A percentile compares a stretch with the other conserved stretches of the same genome.
Evolutionary conservation across 2,113 vertebrate genomes (phyloP).

Genomic region (Dromaius novaehollandiae): DNA sequence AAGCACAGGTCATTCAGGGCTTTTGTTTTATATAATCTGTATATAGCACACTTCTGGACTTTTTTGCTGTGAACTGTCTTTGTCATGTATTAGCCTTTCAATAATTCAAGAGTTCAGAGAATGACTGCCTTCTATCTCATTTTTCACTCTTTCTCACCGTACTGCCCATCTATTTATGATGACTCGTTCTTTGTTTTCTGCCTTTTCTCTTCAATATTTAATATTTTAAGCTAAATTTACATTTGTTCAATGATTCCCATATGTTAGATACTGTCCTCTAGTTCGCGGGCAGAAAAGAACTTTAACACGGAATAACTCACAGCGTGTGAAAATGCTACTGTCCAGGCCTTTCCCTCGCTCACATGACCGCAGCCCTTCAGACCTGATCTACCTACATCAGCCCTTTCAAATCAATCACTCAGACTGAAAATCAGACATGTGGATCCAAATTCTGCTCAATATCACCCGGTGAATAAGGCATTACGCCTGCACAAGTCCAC

Average conservation of each 20-base stretch:
- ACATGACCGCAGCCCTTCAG: background rate
- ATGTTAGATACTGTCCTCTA: background rate
- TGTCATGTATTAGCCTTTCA: conserved; percentile 58
- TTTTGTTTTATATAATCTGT: conserved; percentile 13
- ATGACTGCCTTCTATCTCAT: conserved; percentile 25
- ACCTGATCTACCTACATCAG: background rate
- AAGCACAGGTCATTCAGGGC: background rate
- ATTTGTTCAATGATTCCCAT: conserved; percentile 46
- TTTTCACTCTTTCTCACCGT: conserved; percentile 55
- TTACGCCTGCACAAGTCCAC: background rate
- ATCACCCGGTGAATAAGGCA: background rate
- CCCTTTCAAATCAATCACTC: background rate
- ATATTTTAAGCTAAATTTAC: conserved; percentile 68
- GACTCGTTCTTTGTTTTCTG: conserved; percentile 52
- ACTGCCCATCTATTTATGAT: conserved; percentile 57
- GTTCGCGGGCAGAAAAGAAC: background rate
- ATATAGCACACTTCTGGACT: background rate
- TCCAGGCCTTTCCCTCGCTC: background rate
- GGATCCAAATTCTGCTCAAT: background rate
- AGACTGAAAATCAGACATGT: background rate
- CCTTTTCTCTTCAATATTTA: conserved; percentile 54
- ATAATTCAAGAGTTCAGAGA: conserved; percentile 56
- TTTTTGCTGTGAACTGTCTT: conserved; percentile 51
- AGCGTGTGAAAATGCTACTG: background rate
- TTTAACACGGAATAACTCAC: background rate